Evolutionary conservation across 1,140 invertebrate species (phyloP).

Genomic region (Calycopis cecrops): DNA sequence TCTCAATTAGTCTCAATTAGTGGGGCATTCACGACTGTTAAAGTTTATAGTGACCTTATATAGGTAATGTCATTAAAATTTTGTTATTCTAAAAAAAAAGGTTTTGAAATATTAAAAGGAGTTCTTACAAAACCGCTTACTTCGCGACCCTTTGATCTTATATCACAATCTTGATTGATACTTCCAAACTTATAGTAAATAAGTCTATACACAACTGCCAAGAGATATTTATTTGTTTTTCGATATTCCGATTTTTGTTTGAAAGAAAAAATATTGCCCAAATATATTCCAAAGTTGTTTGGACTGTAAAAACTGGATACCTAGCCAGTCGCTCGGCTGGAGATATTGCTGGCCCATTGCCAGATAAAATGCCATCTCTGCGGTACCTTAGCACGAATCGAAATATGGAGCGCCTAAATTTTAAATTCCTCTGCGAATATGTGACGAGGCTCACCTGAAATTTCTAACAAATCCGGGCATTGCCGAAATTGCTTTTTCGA

Average conservation of each 20-base stretch:
- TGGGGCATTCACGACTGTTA: no score
- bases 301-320: constrained; percentile 46
- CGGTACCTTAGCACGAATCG: constrained; percentile 24
- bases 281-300: constrained; percentile 39
- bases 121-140: no score
- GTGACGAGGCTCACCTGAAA: constrained; percentile 16
- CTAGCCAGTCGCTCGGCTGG: constrained; percentile 37
- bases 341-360: constrained; percentile 44
- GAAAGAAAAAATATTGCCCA: constrained; percentile 1
- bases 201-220: neutral
- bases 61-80: no score
- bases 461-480: neutral
- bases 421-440: constrained; percentile 28
- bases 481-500: neutral
- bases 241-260: constrained; percentile 14
- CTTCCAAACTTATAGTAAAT: no score
- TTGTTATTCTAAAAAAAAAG: neutral
- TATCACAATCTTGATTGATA: no score
- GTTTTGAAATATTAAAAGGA: neutral
- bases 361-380: constrained; percentile 42
- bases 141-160: no score
- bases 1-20: no score
- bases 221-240: constrained; percentile 5
- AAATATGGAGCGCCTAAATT: constrained; percentile 23
- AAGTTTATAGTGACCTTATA: no score